Conservation (phyloP, 2,888 invertebrate genomes). For the Ochropacha duplaris region DNA sequence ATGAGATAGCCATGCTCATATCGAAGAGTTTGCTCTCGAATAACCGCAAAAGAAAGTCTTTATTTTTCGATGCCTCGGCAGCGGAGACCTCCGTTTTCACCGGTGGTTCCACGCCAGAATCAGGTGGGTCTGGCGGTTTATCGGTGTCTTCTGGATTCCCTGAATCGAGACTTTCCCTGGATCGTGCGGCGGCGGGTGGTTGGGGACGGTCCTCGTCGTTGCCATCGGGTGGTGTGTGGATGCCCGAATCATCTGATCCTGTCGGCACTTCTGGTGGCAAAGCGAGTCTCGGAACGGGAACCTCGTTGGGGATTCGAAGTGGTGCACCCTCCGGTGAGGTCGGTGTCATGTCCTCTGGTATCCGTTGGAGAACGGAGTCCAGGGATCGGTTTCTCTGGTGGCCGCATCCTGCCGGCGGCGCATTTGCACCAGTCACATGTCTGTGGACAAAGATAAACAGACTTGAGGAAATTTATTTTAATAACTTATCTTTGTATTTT, state of each 20-base stretch:
- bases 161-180: conserved; percentile 89
- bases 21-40: conserved; percentile 98
- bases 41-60: conserved; percentile 91
- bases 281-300: conserved; percentile 82
- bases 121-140: conserved; percentile 73
- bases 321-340: conserved; percentile 73
- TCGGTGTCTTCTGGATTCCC: conserved; percentile 85
- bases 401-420: conserved; percentile 82
- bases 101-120: conserved; percentile 55
- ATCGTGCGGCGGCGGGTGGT: conserved; percentile 81
- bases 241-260: conserved; percentile 92
- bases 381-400: conserved; percentile 95
- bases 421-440: conserved; percentile 74
- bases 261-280: conserved; percentile 74
- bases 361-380: conserved; percentile 94
- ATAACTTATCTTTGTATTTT: conserved; percentile 13
- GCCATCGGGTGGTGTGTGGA: conserved; percentile 75
- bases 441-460: conserved; percentile 61
- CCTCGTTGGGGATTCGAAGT: conserved; percentile 65
- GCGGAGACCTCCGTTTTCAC: conserved; percentile 54
- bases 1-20: conserved; percentile 99
- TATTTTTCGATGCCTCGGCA: conserved; percentile 74
- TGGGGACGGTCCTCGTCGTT: conserved; percentile 79
- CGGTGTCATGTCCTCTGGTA: conserved; percentile 91
- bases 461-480: conserved; percentile 24